Evolutionary conservation across 1,140 invertebrate species (phyloP).

Genomic region (Drosophila gunungcola): DNA sequence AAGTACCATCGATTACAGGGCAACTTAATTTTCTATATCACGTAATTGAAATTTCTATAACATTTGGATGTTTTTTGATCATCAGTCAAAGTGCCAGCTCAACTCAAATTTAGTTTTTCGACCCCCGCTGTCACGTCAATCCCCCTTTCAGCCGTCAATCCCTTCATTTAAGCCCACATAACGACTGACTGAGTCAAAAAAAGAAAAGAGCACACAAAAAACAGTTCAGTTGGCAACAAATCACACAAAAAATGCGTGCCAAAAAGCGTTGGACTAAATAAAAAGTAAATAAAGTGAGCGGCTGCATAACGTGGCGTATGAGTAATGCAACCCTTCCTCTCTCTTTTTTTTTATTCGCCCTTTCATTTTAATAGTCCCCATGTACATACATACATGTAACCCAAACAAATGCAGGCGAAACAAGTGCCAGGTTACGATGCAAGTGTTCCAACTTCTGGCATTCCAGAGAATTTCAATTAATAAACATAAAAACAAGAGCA

Average conservation of each 20-base stretch:
- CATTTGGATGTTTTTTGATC: background rate
- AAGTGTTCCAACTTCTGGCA: slow-evolving; percentile 29
- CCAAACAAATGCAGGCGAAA: slow-evolving; percentile 41
- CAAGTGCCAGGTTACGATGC: slow-evolving; percentile 31
- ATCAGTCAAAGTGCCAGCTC: background rate
- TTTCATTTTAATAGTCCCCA: background rate
- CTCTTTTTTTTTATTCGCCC: slow-evolving; percentile 1
- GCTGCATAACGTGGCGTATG: slow-evolving; percentile 52
- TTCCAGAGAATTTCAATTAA: slow-evolving; percentile 42
- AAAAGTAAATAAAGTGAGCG: slow-evolving; percentile 22
- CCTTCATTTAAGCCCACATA: slow-evolving; percentile 5
- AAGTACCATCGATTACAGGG: background rate
- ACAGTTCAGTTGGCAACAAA: slow-evolving; percentile 37
- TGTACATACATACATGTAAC: slow-evolving; percentile 15
- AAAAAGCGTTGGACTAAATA: slow-evolving; percentile 5
- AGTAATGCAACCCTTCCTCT: slow-evolving; percentile 45
- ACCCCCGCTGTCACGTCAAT: background rate
- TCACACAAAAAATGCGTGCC: slow-evolving; percentile 42
- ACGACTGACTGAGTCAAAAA: slow-evolving; percentile 2
- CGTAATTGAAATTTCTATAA: background rate
- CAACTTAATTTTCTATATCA: background rate
- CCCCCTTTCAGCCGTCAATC: slow-evolving; percentile 1
- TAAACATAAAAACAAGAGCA: slow-evolving; percentile 17
- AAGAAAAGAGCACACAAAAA: background rate
- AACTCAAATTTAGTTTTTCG: slow-evolving; percentile 1